Conservation (phyloP, 2,888 invertebrate genomes). For the Chironomus riparius region DNA sequence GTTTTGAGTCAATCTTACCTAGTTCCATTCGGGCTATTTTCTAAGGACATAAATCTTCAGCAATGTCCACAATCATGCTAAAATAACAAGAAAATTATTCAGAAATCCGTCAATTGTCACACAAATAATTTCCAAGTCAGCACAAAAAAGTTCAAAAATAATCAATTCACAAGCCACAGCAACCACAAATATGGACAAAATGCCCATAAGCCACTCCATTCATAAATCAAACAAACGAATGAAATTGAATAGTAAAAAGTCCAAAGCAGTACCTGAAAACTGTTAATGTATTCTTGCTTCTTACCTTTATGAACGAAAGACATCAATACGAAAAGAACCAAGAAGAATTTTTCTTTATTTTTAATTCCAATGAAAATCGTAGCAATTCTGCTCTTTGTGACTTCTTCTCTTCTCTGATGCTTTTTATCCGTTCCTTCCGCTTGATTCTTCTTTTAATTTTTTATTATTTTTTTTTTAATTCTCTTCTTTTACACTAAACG, state of each 20-base stretch:
- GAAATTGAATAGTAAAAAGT: not conserved
- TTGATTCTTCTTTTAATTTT: not conserved
- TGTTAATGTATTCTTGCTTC: not conserved
- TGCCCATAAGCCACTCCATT: too few species aligned
- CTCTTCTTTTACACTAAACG: not conserved
- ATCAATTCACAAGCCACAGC: too few species aligned
- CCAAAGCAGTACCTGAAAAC: not conserved
- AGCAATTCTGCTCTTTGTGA: not conserved
- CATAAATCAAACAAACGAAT: too few species aligned
- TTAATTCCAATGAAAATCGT: not conserved
- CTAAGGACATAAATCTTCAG: too few species aligned
- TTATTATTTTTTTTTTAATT: too few species aligned
- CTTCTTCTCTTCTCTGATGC: not conserved
- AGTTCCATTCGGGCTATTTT: too few species aligned
- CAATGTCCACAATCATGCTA: too few species aligned
- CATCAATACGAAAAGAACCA: not conserved
- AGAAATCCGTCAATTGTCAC: not conserved
- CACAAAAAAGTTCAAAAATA: not conserved
- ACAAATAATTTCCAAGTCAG: not conserved
- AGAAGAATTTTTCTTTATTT: not conserved
- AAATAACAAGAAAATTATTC: not conserved
- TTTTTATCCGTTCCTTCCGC: constrained; percentile 17
- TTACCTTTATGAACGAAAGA: not conserved
- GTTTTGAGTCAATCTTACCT: too few species aligned
- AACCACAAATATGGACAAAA: too few species aligned